phyloP scores from a whole-genome alignment of 2,797 vertebrate genomes.

The Carcharodon carcharias region DNA sequence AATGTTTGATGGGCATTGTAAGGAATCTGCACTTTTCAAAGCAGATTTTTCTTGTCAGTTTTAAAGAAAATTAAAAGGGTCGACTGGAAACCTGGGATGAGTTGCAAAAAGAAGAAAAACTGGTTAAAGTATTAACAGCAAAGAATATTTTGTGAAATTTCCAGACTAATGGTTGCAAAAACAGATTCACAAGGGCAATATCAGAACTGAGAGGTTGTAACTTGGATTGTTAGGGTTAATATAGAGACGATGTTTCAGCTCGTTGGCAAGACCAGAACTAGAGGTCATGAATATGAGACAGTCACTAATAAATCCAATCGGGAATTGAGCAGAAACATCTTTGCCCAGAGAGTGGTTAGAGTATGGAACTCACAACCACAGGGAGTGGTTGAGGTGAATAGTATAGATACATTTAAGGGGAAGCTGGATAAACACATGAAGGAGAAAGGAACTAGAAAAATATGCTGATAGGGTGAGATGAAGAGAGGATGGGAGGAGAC shows the following conservation, averaged over 20 bases:
- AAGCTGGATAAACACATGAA: too few species aligned
- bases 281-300: not conserved
- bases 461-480: too few species aligned
- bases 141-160: not conserved
- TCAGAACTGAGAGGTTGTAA: too few species aligned
- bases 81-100: not conserved
- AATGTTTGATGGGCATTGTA: not conserved
- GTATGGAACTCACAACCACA: too few species aligned
- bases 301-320: not conserved
- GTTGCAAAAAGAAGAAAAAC: not conserved
- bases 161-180: not conserved
- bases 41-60: not conserved
- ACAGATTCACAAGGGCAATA: not conserved
- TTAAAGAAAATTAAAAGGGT: not conserved
- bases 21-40: too few species aligned
- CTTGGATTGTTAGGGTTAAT: too few species aligned
- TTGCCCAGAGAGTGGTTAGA: too few species aligned
- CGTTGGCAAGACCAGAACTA: not conserved
- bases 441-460: too few species aligned
- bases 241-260: not conserved
- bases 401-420: too few species aligned
- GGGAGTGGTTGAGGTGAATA: too few species aligned
- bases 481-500: too few species aligned
- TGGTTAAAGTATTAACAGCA: not conserved
- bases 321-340: not conserved